Evolutionary conservation across 1,140 invertebrate species (phyloP).

Genomic region (Acromyrmex echinatior): DNA sequence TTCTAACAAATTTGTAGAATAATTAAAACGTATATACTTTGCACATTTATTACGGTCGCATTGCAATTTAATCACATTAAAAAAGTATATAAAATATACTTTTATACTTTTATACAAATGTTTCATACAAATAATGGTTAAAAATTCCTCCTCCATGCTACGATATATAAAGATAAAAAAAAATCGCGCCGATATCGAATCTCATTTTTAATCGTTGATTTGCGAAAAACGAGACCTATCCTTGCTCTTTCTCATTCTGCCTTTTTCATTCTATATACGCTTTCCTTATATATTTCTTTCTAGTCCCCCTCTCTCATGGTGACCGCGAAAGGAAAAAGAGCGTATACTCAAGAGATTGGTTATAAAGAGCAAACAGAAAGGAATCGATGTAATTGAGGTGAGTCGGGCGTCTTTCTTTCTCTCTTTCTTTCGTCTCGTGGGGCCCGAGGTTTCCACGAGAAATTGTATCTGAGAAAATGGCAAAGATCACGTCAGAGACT

Average conservation of each 20-base stretch:
- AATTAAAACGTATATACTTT: slow-evolving; percentile 2
- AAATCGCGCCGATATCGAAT: slow-evolving; percentile 44
- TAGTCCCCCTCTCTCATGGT: neutral
- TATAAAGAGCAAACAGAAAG: slow-evolving; percentile 71
- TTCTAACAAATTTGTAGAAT: neutral
- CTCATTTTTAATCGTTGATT: slow-evolving; percentile 43
- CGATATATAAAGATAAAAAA: slow-evolving; percentile 36
- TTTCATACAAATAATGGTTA: neutral
- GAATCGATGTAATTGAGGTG: slow-evolving; percentile 73
- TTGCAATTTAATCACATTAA: slow-evolving; percentile 47
- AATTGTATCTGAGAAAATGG: slow-evolving; percentile 64
- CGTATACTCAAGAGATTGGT: slow-evolving; percentile 70
- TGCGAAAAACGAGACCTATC: slow-evolving; percentile 59
- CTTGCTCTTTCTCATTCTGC: slow-evolving; percentile 39
- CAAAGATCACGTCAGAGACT: slow-evolving; percentile 59
- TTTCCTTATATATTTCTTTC: slow-evolving; percentile 32
- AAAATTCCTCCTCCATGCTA: slow-evolving; percentile 6
- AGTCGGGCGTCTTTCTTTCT: neutral
- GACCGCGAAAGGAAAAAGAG: slow-evolving; percentile 46
- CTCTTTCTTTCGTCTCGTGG: neutral
- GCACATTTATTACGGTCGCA: neutral
- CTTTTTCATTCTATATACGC: neutral
- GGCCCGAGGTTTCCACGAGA: slow-evolving; percentile 31
- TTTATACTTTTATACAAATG: neutral
- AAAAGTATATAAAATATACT: neutral